Evolutionary conservation across 2,797 vertebrate genomes (phyloP).

Genomic region (Macropus fuliginosus): DNA sequence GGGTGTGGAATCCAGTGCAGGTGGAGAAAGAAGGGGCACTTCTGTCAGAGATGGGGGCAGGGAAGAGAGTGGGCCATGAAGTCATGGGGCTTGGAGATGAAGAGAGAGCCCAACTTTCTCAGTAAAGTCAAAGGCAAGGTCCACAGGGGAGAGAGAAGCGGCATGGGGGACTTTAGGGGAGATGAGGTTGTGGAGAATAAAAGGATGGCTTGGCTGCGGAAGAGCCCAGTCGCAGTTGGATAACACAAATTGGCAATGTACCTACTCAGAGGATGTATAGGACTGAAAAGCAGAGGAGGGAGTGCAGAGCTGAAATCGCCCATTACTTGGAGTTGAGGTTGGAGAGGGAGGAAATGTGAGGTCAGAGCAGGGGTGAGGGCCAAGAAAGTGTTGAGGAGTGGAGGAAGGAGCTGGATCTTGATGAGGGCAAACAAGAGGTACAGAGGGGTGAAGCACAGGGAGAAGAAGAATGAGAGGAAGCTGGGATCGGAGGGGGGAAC

Average conservation of each 20-base stretch:
- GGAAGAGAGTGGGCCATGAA: background rate
- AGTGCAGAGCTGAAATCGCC: background rate
- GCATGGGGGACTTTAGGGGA: background rate
- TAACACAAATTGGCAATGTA: background rate
- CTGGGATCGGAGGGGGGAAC: background rate
- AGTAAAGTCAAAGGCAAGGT: background rate
- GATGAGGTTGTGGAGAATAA: background rate
- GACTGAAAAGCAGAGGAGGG: background rate
- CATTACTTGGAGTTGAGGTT: background rate
- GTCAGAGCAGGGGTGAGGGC: background rate
- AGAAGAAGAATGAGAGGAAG: background rate
- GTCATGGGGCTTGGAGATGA: background rate
- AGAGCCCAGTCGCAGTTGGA: no score
- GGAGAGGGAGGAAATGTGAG: background rate
- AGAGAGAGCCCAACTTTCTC: background rate
- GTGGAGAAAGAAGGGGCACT: background rate
- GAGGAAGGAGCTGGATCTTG: background rate
- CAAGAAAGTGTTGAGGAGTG: background rate
- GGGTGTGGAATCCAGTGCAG: background rate
- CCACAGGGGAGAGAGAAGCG: background rate
- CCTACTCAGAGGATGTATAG: background rate
- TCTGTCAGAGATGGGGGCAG: background rate
- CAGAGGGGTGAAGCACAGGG: background rate
- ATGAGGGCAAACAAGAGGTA: background rate
- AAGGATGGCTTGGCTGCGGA: background rate